Base-by-base conservation (phyloP, 2,797 vertebrate genomes). In the Tadarida brasiliensis region DNA sequence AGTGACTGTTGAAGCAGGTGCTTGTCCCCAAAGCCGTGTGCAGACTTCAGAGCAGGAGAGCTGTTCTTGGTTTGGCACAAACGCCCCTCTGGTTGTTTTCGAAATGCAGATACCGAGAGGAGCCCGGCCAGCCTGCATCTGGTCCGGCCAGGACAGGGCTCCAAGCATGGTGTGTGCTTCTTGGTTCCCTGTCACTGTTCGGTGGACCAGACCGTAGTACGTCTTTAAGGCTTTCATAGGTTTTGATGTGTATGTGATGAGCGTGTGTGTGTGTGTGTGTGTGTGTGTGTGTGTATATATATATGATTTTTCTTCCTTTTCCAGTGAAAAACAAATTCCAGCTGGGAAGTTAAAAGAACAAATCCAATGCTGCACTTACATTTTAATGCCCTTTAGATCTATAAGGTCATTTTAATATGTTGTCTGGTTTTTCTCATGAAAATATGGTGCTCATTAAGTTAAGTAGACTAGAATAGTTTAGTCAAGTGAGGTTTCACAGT, bases 391-490 rank as follows among this genome's bases (percentile, higher is more conserved):
- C 54, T 91, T 96, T 83, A 56, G 73, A 61, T 44, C 51, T 44
- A 47, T 56, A 54, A 35, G 39, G 47, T 71, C 22, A 17, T 73
- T 82, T 84, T 14, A 56, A 81, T 35, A 61, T 19, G 39, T 49
- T 14, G 1, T 90, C 77, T 85, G 56, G 7, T 39, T 91, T 91
- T 91, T 73, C 90, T 93, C 39, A 73, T 67, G 70, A 91, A 96
- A 90, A 80, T 26, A 47, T 20, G 47, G 71, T 93, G 54, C 83
- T 54, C 44, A 35, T 87, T 84, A 91, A 57, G 44, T 87, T 83
- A 78, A 92, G 33, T 17, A 85, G 87, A 93, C 35, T 47, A 71
- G 59, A 77, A 26, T 39, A 87, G 81, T 17, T 63, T 28, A 47
- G 67, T 68, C 28, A 5, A 63, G 68, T 11, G 35, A 91, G 5